A percentile compares a stretch with the other conserved stretches of the same genome.
Evolutionary conservation across 2,113 vertebrate species (phyloP).

Genomic region (Nothoprocta pentlandii): DNA sequence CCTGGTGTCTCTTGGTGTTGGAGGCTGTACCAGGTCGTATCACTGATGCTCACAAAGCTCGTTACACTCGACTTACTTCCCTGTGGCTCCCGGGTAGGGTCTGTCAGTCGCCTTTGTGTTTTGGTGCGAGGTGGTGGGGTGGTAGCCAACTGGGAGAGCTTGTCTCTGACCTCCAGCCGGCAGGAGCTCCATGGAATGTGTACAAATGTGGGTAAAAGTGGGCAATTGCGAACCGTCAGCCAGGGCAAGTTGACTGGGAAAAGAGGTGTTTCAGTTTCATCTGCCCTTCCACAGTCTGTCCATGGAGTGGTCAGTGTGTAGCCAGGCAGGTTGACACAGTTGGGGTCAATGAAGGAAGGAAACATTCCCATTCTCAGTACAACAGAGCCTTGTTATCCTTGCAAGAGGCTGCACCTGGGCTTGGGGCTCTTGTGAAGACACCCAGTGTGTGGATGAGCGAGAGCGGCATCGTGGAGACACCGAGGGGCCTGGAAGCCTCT

Average conservation of each 20-base stretch:
- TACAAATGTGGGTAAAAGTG: not conserved
- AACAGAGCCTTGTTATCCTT: not conserved
- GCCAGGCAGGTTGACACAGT: not conserved
- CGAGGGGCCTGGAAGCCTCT: not conserved
- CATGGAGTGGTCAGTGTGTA: fast-evolving
- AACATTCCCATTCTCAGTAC: not conserved
- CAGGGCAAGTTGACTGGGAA: not conserved
- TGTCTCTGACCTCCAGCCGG: not conserved
- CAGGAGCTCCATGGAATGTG: not conserved
- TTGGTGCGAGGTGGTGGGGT: not conserved
- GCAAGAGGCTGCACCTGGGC: not conserved
- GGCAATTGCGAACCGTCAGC: not conserved
- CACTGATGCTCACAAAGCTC: not conserved
- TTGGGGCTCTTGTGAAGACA: not conserved
- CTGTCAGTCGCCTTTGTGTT: not conserved
- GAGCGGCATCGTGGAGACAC: not conserved
- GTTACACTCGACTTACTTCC: not conserved
- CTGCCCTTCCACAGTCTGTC: not conserved
- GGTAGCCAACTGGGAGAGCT: not conserved
- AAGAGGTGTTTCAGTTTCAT: not conserved
- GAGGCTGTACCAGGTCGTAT: not conserved
- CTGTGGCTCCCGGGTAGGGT: not conserved
- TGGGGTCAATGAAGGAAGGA: not conserved
- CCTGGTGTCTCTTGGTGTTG: not conserved
- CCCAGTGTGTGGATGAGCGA: not conserved